Evolutionary conservation across 1,140 invertebrate species (phyloP).

Genomic region (Listronotus bonariensis): DNA sequence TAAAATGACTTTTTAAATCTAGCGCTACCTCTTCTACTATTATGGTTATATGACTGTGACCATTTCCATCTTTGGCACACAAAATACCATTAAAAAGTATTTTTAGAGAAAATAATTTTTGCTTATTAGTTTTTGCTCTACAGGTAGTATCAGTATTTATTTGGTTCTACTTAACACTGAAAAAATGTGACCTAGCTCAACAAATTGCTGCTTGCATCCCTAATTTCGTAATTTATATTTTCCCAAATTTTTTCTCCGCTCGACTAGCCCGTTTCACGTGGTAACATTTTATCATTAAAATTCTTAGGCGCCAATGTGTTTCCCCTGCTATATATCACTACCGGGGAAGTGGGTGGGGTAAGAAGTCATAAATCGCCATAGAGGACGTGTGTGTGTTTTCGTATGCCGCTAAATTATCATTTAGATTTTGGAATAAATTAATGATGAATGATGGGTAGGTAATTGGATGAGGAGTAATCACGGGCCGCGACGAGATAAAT

Average conservation of each 20-base stretch:
- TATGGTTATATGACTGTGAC: too few relatives aligned
- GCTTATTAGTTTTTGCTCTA: too few relatives aligned
- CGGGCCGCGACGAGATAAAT: too few relatives aligned
- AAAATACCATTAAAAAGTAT: too few relatives aligned
- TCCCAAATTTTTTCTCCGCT: slow-evolving; percentile 14
- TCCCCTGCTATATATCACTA: slow-evolving; percentile 47
- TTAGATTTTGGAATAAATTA: slow-evolving; percentile 27
- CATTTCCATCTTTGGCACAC: too few relatives aligned
- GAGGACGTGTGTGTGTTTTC: slow-evolving; percentile 26
- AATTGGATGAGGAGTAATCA: slow-evolving; percentile 7
- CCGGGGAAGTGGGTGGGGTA: slow-evolving; percentile 47
- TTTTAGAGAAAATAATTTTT: too few relatives aligned
- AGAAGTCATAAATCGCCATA: slow-evolving; percentile 44
- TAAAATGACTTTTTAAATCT: too few relatives aligned
- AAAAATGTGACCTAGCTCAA: slow-evolving; percentile 19
- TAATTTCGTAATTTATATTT: slow-evolving; percentile 32
- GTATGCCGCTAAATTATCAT: slow-evolving; percentile 30
- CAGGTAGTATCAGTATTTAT: too few relatives aligned
- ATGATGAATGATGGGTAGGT: slow-evolving; percentile 28
- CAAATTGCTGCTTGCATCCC: slow-evolving; percentile 21
- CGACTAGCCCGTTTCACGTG: slow-evolving; percentile 22
- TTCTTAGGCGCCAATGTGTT: slow-evolving; percentile 45
- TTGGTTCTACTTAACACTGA: too few relatives aligned
- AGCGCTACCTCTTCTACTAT: too few relatives aligned
- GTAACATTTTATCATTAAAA: slow-evolving; percentile 49